Base-by-base conservation (phyloP, 2,888 invertebrate species). In the Netelia fuscicornis region DNA sequence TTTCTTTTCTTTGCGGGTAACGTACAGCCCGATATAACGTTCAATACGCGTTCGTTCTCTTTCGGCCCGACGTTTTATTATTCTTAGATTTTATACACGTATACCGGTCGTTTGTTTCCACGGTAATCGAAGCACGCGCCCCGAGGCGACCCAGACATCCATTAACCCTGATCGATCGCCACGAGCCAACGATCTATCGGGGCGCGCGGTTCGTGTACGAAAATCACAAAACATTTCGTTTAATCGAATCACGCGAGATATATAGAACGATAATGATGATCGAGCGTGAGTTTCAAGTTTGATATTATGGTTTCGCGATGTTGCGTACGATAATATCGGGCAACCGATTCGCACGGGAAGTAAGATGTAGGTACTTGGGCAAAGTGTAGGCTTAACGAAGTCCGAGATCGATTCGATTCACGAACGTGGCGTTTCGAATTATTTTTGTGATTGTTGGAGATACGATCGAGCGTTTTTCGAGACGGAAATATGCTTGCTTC, bases 151-250 rank as follows among this genome's bases (percentile, higher is more conserved):
- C 65, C 85, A 65, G 81, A 81, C 85, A 75, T 75, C 78, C 65
- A 85, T 85, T 85, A 85, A 82, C 70, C 79, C 65, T 79, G 81
- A 85, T 85, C 81, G 81, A 85, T 81, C 58, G 78, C 68, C 72
- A 42, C 77, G 80, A 60, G 70, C 13, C n/a, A 54, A 13, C 5
- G 17, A 20, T 58, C 20, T 37, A 67, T 62, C 25, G 48, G 48
- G n/a, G n/a, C 48, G 25, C 13, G 30, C 13, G n/a, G 44, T 48
- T 17, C 58, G 42, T 62, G 23, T 56, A 79, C 75, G 60, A 74
- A 68, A 84, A 81, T 77, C 71, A 72, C 42, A 44, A 60, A 74
- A 54, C 64, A 72, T 60, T 81, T 71, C 20, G 42, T 44, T 71
- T 20, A 65, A 64, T 65, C 56, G 56, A 70, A 30, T 52, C 44